Percentiles rank a stretch among this genome's conserved stretches.
phyloP scores from a whole-genome alignment of 2,113 vertebrate species.

The Xenopus laevis region DNA sequence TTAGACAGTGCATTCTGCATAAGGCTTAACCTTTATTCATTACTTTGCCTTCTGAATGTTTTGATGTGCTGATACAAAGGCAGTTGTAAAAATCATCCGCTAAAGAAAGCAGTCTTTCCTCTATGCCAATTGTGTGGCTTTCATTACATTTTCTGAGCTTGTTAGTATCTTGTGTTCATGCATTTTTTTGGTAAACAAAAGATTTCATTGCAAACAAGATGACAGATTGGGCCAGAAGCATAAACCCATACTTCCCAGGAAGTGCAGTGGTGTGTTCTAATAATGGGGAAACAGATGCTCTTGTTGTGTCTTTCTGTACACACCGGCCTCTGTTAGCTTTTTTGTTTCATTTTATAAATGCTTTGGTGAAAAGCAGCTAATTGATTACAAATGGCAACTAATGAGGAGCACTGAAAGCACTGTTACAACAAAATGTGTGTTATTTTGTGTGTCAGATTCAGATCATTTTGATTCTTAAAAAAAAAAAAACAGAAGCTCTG shows the following conservation, averaged over 20 bases:
- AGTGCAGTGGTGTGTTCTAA: constrained; percentile 39
- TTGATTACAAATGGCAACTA: not conserved
- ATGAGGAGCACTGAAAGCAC: no score
- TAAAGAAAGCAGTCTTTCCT: no score
- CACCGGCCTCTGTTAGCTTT: not conserved
- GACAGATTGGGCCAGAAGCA: constrained; percentile 53
- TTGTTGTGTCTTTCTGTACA: constrained; percentile 3
- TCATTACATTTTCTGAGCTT: constrained; percentile 1
- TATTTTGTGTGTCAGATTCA: no score
- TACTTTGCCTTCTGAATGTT: no score
- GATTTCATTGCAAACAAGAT: constrained; percentile 43
- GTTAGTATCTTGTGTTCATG: constrained; percentile 50
- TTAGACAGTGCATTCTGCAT: no score
- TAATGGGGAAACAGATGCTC: constrained; percentile 21
- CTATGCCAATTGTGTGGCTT: not conserved
- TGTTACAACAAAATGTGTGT: no score
- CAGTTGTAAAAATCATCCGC: no score
- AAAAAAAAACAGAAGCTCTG: no score
- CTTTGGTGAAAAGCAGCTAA: constrained; percentile 42
- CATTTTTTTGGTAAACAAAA: constrained; percentile 45
- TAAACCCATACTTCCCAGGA: constrained; percentile 50
- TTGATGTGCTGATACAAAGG: no score
- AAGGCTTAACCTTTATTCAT: no score
- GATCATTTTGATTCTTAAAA: no score
- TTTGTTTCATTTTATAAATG: no score